Percentiles rank a stretch among this genome's conserved stretches.
These are phyloP conservation scores for Coronaproctus castanopsis DNA, from an alignment of 2,888 invertebrate genomes.

Conservation along the genomic window DNA sequence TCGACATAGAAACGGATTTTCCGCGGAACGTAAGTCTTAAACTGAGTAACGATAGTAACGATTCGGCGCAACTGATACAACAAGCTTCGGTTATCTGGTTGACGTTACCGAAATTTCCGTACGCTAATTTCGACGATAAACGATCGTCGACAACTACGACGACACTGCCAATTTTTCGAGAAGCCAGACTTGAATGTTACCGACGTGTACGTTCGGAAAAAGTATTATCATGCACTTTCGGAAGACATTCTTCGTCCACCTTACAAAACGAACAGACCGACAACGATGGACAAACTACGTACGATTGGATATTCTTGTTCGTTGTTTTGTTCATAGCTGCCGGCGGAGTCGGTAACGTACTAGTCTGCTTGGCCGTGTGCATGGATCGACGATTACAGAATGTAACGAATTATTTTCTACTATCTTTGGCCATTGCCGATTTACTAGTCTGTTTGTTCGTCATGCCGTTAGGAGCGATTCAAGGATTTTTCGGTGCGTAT, in stretches of 20 bases:
- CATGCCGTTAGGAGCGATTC: slow-evolving; percentile 87
- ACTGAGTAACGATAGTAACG: slow-evolving; percentile 2
- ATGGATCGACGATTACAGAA: slow-evolving; percentile 78
- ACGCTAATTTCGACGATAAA: slow-evolving; percentile 2
- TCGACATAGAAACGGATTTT: slow-evolving; percentile 10
- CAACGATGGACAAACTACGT: slow-evolving; percentile 23
- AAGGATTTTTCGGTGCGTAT: slow-evolving; percentile 80
- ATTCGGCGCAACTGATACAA: not conserved
- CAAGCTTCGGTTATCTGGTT: slow-evolving; percentile 4
- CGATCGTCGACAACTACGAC: no score
- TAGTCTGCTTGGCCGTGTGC: slow-evolving; percentile 82
- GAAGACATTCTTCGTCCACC: no score
- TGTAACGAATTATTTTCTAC: slow-evolving; percentile 85
- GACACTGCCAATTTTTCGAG: no score
- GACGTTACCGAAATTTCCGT: slow-evolving; percentile 8
- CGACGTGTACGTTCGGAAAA: not conserved
- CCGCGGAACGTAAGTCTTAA: slow-evolving; percentile 6
- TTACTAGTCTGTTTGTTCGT: slow-evolving; percentile 79
- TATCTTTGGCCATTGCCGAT: slow-evolving; percentile 84
- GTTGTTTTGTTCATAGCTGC: slow-evolving; percentile 69
- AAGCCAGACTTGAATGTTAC: slow-evolving; percentile 5
- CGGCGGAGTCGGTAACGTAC: slow-evolving; percentile 72
- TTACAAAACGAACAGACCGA: slow-evolving; percentile 5
- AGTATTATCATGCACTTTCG: slow-evolving; percentile 1
- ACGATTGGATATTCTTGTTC: slow-evolving; percentile 67